Base-by-base conservation (phyloP, 2,113 vertebrate species). In the Odontesthes bonariensis region DNA sequence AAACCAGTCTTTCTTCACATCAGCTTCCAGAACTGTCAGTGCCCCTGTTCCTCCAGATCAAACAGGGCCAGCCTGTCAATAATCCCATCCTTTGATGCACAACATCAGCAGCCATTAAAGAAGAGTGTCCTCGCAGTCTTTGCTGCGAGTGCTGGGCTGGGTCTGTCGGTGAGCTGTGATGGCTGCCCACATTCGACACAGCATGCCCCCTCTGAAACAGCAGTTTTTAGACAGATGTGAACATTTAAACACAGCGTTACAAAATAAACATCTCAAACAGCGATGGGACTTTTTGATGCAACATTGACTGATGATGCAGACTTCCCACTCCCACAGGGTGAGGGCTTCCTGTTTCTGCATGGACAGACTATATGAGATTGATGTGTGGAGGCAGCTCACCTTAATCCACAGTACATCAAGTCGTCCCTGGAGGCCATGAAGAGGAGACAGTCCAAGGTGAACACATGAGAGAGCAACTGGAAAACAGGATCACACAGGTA, bases 141-240 rank as follows among this genome's bases (percentile, higher is more conserved):
- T 89, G 0, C 57, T 70, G 53, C 83, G 84, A 0, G 59, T 83
- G 69, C 64, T 73, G 38, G 83, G 76, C 1, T 81, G 64, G 60
- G 74, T 84, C 63, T 82, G 89, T 72, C 94, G 89, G 61, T 90
- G 90, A 47, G 89, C 87, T 13, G 77, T 64, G 81, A 98, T 94
- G 64, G 95, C 92, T 31, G 91, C 92, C 96, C 96, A 98, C 44
- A 97, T 83, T 31, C 95, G 94, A 83, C 92, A 96, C 23, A 94
- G 86, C 77, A 95, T 94, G 13, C 95, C 96, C 0, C 94, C 95
- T 89, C 97, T 98, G 91, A 73, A 86, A 83, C 58, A 64, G 13
- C 33, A 79, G 68, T 23, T 8, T 11, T 17, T 13, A 0, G 0
- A 71, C 22, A 56, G 20, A 55, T 32, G 35, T 44, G 31, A 55